Percentiles rank a stretch among this genome's conserved stretches.
Conservation (phyloP, 2,888 invertebrate genomes). For the Ephialtes manifestator region DNA sequence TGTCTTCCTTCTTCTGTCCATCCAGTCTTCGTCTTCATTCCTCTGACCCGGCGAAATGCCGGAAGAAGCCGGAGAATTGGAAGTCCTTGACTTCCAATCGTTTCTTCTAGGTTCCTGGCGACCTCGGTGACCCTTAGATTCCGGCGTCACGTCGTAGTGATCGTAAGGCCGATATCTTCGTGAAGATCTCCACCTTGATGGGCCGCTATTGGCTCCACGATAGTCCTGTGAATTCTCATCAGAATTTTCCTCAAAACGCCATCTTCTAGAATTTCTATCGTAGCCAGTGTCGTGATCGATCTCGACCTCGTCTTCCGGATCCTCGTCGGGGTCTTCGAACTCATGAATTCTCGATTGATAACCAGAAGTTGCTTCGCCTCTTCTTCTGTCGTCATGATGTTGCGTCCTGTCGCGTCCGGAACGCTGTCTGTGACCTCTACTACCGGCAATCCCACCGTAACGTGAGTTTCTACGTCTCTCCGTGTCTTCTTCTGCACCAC, state of each 20-base stretch:
- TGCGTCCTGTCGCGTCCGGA: constrained; percentile 67
- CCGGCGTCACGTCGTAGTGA: constrained; percentile 1
- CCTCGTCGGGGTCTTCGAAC: constrained; percentile 50
- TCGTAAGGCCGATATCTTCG: constrained; percentile 35
- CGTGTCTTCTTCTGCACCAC: constrained; percentile 49
- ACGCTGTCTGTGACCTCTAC: constrained; percentile 68
- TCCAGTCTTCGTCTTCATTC: constrained; percentile 60
- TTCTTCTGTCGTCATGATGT: constrained; percentile 58
- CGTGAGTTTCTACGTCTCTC: constrained; percentile 67
- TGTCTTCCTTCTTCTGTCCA: constrained; percentile 39
- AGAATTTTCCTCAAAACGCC: constrained; percentile 40
- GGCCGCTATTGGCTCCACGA: background rate
- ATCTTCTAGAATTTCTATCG: constrained; percentile 30
- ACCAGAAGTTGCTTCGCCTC: constrained; percentile 30
- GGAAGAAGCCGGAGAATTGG: background rate
- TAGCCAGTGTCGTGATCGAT: constrained; percentile 28
- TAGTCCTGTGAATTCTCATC: constrained; percentile 46
- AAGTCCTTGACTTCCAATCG: constrained; percentile 49
- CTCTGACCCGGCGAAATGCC: background rate
- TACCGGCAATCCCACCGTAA: constrained; percentile 44
- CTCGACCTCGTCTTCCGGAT: constrained; percentile 38
- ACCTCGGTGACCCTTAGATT: constrained; percentile 35
- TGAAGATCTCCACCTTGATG: constrained; percentile 20
- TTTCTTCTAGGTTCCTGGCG: constrained; percentile 45
- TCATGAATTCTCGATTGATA: constrained; percentile 51